A percentile compares a stretch with the other conserved stretches of the same genome.
These are phyloP conservation scores for Tursiops truncatus DNA, from an alignment of 2,113 vertebrate species.

Conservation along the genomic window DNA sequence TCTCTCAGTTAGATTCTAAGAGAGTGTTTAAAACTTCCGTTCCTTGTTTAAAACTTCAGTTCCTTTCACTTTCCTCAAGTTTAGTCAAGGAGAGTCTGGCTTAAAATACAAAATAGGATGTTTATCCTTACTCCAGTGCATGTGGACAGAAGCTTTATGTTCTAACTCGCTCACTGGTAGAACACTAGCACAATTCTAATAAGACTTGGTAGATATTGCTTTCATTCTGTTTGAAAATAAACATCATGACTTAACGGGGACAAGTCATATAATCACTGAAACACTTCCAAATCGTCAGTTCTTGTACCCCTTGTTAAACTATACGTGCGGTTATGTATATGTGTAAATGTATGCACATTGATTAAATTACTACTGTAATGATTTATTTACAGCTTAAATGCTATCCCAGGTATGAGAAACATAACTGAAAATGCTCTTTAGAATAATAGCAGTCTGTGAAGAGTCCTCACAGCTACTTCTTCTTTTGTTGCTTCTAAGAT, in stretches of 20 bases:
- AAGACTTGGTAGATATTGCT: background rate
- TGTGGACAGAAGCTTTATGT: background rate
- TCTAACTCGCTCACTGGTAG: background rate
- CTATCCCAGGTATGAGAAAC: background rate
- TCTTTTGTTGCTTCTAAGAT: background rate
- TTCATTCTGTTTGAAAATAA: background rate
- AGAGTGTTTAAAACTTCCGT: conserved; percentile 34
- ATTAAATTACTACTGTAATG: background rate
- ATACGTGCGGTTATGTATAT: background rate
- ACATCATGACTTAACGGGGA: background rate
- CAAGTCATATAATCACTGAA: background rate
- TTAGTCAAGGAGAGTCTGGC: conserved; percentile 19
- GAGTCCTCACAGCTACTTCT: background rate
- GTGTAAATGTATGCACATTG: background rate
- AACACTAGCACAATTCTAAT: background rate
- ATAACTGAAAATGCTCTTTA: background rate
- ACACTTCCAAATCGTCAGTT: background rate
- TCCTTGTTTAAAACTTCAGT: conserved; percentile 41
- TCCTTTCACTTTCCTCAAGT: conserved; percentile 18
- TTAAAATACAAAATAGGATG: background rate
- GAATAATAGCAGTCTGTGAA: background rate
- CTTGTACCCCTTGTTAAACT: background rate
- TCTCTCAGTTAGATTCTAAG: conserved; percentile 38
- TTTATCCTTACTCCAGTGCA: background rate
- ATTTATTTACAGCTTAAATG: conserved; percentile 28